Conservation (phyloP, 2,113 vertebrate genomes). For the Ranitomeya variabilis region DNA sequence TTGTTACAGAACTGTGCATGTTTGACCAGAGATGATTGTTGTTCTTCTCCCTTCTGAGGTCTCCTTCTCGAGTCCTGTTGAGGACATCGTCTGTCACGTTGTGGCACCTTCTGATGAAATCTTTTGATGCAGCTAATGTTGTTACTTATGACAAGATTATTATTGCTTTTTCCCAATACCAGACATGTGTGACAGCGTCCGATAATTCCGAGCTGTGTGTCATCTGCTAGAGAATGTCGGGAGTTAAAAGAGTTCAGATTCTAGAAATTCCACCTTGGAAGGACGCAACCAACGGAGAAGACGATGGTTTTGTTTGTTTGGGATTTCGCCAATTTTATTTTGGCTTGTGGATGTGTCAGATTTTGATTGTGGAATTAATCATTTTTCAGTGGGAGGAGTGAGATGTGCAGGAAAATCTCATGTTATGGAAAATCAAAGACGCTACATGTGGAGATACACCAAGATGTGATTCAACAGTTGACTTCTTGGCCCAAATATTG, state of each 20-base stretch:
- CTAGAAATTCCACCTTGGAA: background rate
- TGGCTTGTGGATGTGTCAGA: too few relatives aligned
- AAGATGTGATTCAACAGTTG: too few relatives aligned
- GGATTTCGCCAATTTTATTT: too few relatives aligned
- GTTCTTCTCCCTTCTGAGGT: background rate
- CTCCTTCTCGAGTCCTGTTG: conserved; percentile 2
- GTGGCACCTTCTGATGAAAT: conserved; percentile 2
- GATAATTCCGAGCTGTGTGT: background rate
- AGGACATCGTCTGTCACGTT: background rate
- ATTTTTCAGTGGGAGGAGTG: too few relatives aligned
- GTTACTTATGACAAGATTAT: conserved; percentile 29
- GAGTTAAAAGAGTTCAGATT: background rate
- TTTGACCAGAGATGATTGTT: background rate
- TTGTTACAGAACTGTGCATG: background rate
- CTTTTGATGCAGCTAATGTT: conserved; percentile 2
- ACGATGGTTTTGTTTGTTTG: too few relatives aligned
- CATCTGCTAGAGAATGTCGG: conserved; percentile 7
- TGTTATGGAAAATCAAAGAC: too few relatives aligned
- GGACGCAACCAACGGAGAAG: too few relatives aligned
- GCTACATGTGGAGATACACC: too few relatives aligned
- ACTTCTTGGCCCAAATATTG: too few relatives aligned
- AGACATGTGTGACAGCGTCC: conserved; percentile 7
- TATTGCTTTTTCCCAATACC: conserved; percentile 43
- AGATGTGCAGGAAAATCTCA: too few relatives aligned
- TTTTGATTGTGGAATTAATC: too few relatives aligned